Percentiles rank a stretch among this genome's conserved stretches.
Evolutionary conservation across 2,113 vertebrate genomes (phyloP).

Genomic region (Gymnogyps californianus): DNA sequence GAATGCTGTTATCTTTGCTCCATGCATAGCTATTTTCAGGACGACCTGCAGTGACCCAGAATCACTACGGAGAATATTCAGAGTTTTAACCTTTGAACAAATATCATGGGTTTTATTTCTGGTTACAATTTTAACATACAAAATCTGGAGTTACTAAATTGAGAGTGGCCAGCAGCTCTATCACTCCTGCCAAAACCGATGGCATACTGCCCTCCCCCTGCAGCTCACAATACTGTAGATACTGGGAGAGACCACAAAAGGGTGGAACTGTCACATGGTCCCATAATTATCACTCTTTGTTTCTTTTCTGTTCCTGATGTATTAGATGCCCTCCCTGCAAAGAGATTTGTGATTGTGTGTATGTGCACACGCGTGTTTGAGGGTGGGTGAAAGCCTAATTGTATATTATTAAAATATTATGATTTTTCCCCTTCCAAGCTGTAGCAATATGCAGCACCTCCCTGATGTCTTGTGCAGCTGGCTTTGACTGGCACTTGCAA

Average conservation of each 20-base stretch:
- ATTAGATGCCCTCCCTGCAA: not conserved
- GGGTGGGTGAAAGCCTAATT: conserved; percentile 40
- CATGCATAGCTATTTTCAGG: not conserved
- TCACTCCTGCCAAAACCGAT: not conserved
- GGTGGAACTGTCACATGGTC: not conserved
- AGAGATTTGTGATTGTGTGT: not conserved
- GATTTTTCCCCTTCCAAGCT: conserved; percentile 30
- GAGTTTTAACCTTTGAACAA: not conserved
- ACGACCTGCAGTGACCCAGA: not conserved
- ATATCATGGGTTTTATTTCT: rapidly evolving
- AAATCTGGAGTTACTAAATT: not conserved
- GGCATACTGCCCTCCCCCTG: not conserved
- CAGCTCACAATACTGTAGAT: not conserved
- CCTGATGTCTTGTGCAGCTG: conserved; percentile 49
- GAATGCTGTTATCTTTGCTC: not conserved
- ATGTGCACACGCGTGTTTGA: not conserved
- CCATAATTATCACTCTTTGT: conserved; percentile 19
- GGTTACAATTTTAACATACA: rapidly evolving
- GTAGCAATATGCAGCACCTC: not conserved
- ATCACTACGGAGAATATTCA: not conserved
- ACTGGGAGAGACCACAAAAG: not conserved
- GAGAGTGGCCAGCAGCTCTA: not conserved
- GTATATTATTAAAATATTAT: conserved; percentile 70
- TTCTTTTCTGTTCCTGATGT: not conserved
- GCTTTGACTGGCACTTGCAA: conserved; percentile 52